Evolutionary conservation across 53 echinoderm and acorn worm genomes (phyloP), one percentile per base, ranked within the genome.

Genomic region (Hippasteria phrygiana): DNA sequence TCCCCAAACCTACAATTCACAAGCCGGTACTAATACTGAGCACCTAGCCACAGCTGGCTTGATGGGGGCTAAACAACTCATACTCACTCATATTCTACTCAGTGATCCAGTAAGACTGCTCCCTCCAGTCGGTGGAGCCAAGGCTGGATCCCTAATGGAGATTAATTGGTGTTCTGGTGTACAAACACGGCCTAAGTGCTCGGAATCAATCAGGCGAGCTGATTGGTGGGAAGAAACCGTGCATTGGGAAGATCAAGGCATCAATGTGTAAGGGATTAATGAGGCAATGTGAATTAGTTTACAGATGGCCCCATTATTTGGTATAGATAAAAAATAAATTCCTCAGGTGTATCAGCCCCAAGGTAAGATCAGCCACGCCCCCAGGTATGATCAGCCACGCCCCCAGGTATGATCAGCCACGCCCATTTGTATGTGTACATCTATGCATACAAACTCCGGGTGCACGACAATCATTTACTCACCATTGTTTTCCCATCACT

Each of bases 151-250:
- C 26, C 59, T 81, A 65, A 81, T 47, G 29, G 62, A 81, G 81
- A 81, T 81, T 81, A 81, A 81, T 81, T n/a, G 42, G 38, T 29
- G 4, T 81, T 45, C 65, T 81, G 43, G 63, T 64, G 29, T 64
- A 45, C 81, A 81, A 81, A 81, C 64, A 78, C 43, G 81, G 62
- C 33, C 27, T 64, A 81, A 65, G 64, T 63, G 64, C 64, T 17
- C n/a, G 33, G 65, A 64, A 81, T 81, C 81, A 81, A 81, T 81
- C 81, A 81, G 55, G 81, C 27, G 14, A 65, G 32, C 65, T 26
- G 16, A 81, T 81, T 81, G 81, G 81, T 81, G 18, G 43, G 43
- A n/a, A n/a, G n/a, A 76, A 76, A 48, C 31, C 47, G 32, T 51
- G 51, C 43, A 48, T 46, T 43, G 43, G 43, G 39, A 16, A 50